Conservation (phyloP, 30 jellyfish, hydroid and myxozoan genomes). For the Mastigias papua region DNA sequence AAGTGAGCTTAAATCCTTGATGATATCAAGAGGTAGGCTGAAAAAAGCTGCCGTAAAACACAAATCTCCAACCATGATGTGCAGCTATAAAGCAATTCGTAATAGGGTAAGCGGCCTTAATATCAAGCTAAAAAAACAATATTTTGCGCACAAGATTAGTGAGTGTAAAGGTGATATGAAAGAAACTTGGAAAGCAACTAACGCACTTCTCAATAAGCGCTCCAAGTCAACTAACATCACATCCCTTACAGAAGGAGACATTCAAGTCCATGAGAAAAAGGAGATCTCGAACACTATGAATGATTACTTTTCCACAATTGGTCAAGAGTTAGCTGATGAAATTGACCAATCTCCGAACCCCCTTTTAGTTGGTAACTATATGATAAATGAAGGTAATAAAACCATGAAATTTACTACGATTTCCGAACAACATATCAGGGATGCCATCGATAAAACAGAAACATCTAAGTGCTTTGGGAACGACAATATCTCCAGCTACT, state of each 20-base stretch:
- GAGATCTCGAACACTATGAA: not conserved
- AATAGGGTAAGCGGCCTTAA: not conserved
- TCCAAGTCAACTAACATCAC: not conserved
- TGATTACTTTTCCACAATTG: not conserved
- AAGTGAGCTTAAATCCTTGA: constrained; percentile 5
- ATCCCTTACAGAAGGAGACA: not conserved
- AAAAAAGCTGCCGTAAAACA: constrained; percentile 1
- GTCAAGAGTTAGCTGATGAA: not conserved
- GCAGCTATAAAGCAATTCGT: not conserved
- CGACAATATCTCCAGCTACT: not conserved
- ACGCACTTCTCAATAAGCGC: not conserved
- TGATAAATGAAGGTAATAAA: not conserved
- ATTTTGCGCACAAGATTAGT: not conserved
- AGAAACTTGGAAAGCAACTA: not conserved
- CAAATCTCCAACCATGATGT: constrained; percentile 16
- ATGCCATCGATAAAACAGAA: not conserved
- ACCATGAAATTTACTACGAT: not conserved
- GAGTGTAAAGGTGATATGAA: not conserved
- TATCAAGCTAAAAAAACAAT: not conserved
- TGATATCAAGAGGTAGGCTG: constrained; percentile 15
- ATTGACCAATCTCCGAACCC: not conserved
- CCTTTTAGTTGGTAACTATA: not conserved
- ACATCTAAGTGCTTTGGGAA: not conserved
- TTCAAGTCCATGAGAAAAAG: not conserved
- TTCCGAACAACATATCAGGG: not conserved